These are phyloP conservation scores for Myrmecophaga tridactyla DNA, from an alignment of 2,113 vertebrate genomes.

Conservation along the genomic window DNA sequence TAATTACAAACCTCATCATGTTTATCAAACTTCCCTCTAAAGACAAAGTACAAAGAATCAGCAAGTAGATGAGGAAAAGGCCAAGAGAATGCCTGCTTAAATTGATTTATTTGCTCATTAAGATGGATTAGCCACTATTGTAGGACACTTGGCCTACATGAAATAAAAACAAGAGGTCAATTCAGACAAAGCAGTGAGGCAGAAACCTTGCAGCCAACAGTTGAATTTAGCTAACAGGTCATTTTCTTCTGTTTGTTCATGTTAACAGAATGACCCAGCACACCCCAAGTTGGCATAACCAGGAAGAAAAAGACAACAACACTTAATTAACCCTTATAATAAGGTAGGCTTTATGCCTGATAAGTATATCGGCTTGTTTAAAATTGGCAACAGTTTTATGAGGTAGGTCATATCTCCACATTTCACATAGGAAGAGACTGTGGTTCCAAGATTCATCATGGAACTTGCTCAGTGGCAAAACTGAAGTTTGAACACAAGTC, in stretches of 20 bases:
- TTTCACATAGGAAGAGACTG: background rate
- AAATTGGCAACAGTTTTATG: background rate
- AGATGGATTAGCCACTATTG: background rate
- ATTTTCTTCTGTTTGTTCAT: background rate
- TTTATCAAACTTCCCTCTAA: background rate
- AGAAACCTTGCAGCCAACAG: background rate
- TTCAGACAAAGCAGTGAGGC: background rate
- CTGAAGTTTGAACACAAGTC: background rate
- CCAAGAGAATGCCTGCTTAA: background rate
- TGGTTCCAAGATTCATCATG: background rate
- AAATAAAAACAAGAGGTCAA: background rate
- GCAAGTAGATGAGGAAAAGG: background rate
- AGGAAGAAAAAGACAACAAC: constrained; percentile 24
- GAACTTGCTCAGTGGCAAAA: background rate
- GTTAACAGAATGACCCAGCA: background rate
- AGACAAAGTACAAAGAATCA: background rate
- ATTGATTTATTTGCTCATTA: background rate
- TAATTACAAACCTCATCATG: background rate
- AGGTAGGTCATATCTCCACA: background rate
- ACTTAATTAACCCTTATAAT: background rate
- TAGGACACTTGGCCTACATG: rapidly evolving
- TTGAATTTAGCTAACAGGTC: background rate
- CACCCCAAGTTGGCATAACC: background rate
- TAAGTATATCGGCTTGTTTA: background rate
- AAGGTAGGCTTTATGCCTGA: background rate